Evolutionary conservation across 2,888 invertebrate genomes (phyloP), one percentile per base, ranked within the genome.

Genomic region (Mythimna lalbum): DNA sequence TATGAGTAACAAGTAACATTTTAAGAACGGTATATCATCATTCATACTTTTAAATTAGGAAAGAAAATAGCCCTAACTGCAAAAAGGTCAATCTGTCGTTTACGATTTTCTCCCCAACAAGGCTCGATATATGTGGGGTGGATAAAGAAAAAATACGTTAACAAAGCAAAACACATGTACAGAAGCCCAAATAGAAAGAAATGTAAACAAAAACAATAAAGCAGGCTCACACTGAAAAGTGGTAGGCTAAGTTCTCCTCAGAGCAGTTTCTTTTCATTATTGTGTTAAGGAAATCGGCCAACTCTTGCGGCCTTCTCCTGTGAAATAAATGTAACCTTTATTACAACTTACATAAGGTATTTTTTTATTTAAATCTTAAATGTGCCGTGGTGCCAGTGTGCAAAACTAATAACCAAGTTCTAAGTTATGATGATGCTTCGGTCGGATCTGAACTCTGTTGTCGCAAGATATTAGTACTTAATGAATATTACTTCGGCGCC

Each of bases 141-240:
- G 27, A 62, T 23, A 57, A 2, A 9, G 23, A 69, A 47, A 55
- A 19, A 52, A 23, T 36, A 27, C 36, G 6, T 17, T 43, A 50
- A 55, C 31, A 36, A 76, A 78, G 77, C 83, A 57, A 66, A 60
- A 74, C 76, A 82, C 79, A 88, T 76, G 80, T 81, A 86, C 87
- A 88, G 86, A 85, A 86, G 81, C 80, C 84, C 81, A 78, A 62
- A 82, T 80, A 81, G 74, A 81, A 81, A 71, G 53, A 76, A 89
- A 90, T 87, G 80, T 85, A 91, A 92, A 91, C 87, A 89, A 92
- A 92, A 92, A 92, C 82, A 86, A 88, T 87, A 87, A 92, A 86
- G 87, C 87, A 93, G 92, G 94, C 96, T 96, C 96, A 96, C 96
- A 96, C 95, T 95, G 96, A 94, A 96, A 96, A 96, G 95, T 95